Evolutionary conservation across 2,888 invertebrate species (phyloP).

Genomic region (Leptinotarsa juncta): DNA sequence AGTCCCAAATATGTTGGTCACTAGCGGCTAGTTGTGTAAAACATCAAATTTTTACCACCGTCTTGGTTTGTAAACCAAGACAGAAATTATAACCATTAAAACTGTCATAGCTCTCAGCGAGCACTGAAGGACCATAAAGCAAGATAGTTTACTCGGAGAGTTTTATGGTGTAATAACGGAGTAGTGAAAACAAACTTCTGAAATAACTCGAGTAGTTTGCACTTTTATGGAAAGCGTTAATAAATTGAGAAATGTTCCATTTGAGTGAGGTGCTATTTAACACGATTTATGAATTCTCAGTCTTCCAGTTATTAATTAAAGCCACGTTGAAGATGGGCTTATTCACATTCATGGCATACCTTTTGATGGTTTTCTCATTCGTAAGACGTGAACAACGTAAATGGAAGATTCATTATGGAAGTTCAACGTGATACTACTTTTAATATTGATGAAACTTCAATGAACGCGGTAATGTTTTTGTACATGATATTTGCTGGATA

Average conservation of each 20-base stretch:
- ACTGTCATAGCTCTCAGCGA: neutral
- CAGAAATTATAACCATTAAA: neutral
- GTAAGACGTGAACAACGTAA: neutral
- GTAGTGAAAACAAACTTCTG: conserved; percentile 17
- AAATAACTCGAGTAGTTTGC: conserved; percentile 12
- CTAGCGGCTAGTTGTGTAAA: neutral
- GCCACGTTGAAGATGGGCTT: neutral
- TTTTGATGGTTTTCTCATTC: neutral
- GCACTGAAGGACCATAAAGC: conserved; percentile 3
- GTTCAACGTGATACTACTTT: neutral
- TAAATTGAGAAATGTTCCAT: conserved; percentile 4
- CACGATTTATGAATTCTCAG: conserved; percentile 13
- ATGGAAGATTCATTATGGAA: neutral
- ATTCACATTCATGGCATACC: neutral
- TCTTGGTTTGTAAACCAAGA: neutral
- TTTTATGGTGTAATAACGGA: conserved; percentile 9
- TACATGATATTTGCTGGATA: too few species aligned
- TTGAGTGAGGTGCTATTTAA: conserved; percentile 13
- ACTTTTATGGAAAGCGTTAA: conserved; percentile 17
- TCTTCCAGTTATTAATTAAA: conserved; percentile 5
- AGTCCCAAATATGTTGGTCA: too few species aligned
- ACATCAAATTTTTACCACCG: neutral
- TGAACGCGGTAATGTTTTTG: too few species aligned
- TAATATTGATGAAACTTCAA: too few species aligned
- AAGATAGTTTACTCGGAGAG: conserved; percentile 11